phyloP scores from a whole-genome alignment of 2,888 invertebrate species.

The Cantharis rufa region DNA sequence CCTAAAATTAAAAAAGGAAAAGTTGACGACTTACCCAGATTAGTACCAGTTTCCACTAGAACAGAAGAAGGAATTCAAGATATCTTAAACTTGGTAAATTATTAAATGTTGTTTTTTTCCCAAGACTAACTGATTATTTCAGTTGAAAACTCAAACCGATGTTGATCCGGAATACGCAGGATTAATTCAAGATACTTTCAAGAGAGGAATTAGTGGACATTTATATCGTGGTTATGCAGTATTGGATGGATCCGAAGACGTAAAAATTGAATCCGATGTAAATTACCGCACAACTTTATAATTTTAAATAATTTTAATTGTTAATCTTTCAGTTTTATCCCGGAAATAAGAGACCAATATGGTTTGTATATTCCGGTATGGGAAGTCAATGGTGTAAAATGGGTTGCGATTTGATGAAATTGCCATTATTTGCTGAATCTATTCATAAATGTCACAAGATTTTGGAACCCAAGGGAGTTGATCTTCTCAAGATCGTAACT shows the following conservation, averaged over 20 bases:
- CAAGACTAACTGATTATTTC: constrained; percentile 4
- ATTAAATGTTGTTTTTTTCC: background rate
- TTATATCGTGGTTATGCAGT: constrained; percentile 68
- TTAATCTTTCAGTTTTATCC: constrained; percentile 45
- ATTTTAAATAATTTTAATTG: background rate
- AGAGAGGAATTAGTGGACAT: constrained; percentile 61
- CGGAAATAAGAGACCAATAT: constrained; percentile 59
- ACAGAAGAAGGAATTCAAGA: constrained; percentile 76
- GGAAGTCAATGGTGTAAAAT: constrained; percentile 74
- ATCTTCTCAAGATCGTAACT: constrained; percentile 66
- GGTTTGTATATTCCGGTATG: constrained; percentile 78
- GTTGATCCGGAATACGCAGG: constrained; percentile 59
- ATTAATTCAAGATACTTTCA: constrained; percentile 57
- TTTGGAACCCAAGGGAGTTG: constrained; percentile 64
- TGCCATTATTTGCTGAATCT: constrained; percentile 69
- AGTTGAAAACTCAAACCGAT: constrained; percentile 60
- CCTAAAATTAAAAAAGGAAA: constrained; percentile 64
- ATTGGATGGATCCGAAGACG: constrained; percentile 44
- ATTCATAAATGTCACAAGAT: constrained; percentile 63
- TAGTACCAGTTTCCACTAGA: constrained; percentile 81
- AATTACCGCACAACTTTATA: background rate
- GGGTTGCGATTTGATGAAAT: constrained; percentile 68
- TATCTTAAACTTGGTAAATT: constrained; percentile 60
- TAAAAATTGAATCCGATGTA: constrained; percentile 50
- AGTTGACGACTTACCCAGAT: constrained; percentile 63